Evolutionary conservation across 2,888 invertebrate genomes (phyloP), one percentile per base, ranked within the genome.

Genomic region (Xestia ashworthii): DNA sequence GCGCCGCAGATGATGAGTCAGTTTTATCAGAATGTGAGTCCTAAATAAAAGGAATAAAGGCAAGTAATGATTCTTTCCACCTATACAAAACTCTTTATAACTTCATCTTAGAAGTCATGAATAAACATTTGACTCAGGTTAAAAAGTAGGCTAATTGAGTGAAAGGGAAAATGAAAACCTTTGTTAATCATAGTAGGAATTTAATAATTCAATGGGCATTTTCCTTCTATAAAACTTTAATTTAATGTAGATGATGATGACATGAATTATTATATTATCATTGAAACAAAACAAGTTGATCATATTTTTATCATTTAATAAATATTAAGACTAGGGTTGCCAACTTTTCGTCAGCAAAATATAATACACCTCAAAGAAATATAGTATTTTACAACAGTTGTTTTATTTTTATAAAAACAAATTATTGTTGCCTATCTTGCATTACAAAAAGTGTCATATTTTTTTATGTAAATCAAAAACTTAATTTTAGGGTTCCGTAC

Each of bases 121-220:
- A 14, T n/a, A 12, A 58, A 58, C 58, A 58, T 58, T 25, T 14
- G 8, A 60, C 58, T 19, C 58, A 0, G 16, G 16, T 32, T 32
- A 14, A 25, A 58, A 58, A 58, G 12, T 25, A 58, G 58, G 14
- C 14, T 58, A 60, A 25, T 32, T 60, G 5, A 32, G 25, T 70
- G 70, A 32, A 44, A 71, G 22, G 14, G 16, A 71, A 60, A 11
- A 65, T 22, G 11, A n/a, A 46, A 46, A 44, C 53, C 5, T 44
- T 71, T 25, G 8, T n/a, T 8, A 74, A 16, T 60, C 22, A 74
- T 14, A 76, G n/a, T 16, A n/a, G 19, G 5, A 50, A 75, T 12
- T 16, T 50, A 62, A 60, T 48, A 16, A 25, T 25, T n/a, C 19
- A 19, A 38, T 25, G 14, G 0, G 0, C 22, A 25, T 32, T 44